Percentiles rank a stretch among this genome's conserved stretches.
Conservation (phyloP, 2,888 invertebrate species). For the Aleiodes testaceus region DNA sequence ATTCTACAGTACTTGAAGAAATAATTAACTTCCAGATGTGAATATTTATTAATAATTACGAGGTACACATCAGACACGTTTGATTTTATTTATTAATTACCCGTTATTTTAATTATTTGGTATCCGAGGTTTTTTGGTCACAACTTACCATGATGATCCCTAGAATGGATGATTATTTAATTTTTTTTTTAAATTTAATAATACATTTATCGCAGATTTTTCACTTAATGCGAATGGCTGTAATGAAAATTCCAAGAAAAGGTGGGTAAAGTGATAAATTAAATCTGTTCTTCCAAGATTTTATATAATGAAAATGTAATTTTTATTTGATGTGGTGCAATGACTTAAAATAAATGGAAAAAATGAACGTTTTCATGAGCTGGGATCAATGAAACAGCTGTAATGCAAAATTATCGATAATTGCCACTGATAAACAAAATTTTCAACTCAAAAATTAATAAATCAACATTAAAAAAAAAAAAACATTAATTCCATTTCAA, state of each 20-base stretch:
- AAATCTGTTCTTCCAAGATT: constrained; percentile 47
- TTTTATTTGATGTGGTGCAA: constrained; percentile 74
- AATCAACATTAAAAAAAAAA: constrained; percentile 21
- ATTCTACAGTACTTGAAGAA: constrained; percentile 47
- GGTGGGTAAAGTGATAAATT: constrained; percentile 15
- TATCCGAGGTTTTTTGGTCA: constrained; percentile 28
- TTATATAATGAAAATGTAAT: constrained; percentile 74
- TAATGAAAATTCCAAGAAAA: not conserved
- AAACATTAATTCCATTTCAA: constrained; percentile 4
- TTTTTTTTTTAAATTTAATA: constrained; percentile 1
- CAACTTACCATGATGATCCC: constrained; percentile 26
- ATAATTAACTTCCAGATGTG: constrained; percentile 53
- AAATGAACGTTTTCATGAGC: constrained; percentile 73
- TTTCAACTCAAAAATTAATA: constrained; percentile 36
- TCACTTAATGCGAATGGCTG: not conserved
- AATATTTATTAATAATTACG: constrained; percentile 59
- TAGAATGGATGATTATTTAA: constrained; percentile 15
- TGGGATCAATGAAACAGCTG: constrained; percentile 70
- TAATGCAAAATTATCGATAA: constrained; percentile 53
- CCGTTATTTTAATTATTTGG: constrained; percentile 30
- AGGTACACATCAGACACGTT: constrained; percentile 35
- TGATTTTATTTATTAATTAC: constrained; percentile 34
- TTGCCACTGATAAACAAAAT: constrained; percentile 45
- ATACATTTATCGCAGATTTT: constrained; percentile 18
- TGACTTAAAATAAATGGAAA: constrained; percentile 73